These are phyloP conservation scores for Prionace glauca DNA, from an alignment of 2,797 vertebrate genomes.

Conservation along the genomic window DNA sequence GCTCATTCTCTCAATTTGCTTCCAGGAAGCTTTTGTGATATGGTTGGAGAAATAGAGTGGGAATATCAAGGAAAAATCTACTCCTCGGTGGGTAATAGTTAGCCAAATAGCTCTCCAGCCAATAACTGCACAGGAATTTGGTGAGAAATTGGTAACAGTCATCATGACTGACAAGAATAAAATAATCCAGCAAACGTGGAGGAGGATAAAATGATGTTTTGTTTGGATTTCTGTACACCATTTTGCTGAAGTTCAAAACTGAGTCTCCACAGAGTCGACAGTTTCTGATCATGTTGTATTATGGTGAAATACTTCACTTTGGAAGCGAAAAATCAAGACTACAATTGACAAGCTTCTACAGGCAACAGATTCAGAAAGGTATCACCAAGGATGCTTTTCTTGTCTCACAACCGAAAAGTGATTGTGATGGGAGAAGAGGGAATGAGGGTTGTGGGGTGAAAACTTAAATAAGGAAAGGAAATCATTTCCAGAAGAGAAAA, in stretches of 20 bases:
- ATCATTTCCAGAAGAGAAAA: not conserved
- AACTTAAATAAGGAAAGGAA: not conserved
- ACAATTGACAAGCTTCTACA: not conserved
- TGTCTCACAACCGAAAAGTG: not conserved
- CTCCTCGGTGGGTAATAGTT: not conserved
- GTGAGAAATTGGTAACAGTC: not conserved
- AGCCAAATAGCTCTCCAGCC: not conserved
- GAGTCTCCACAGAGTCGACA: not conserved
- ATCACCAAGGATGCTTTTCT: not conserved
- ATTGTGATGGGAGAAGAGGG: too few species aligned
- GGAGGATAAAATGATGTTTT: not conserved
- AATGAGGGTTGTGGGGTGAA: too few species aligned
- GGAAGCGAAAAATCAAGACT: not conserved
- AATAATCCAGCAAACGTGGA: not conserved
- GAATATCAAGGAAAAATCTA: not conserved
- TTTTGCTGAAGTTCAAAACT: not conserved
- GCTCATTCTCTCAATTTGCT: not conserved
- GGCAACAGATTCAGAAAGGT: not conserved
- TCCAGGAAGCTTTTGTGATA: not conserved
- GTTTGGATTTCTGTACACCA: not conserved
- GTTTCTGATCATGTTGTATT: not conserved
- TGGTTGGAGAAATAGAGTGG: not conserved
- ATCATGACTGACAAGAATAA: not conserved
- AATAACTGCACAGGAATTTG: not conserved
- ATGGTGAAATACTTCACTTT: not conserved